Base-by-base conservation (phyloP, 2,797 vertebrate species). In the Chaetodon trifasciatus region DNA sequence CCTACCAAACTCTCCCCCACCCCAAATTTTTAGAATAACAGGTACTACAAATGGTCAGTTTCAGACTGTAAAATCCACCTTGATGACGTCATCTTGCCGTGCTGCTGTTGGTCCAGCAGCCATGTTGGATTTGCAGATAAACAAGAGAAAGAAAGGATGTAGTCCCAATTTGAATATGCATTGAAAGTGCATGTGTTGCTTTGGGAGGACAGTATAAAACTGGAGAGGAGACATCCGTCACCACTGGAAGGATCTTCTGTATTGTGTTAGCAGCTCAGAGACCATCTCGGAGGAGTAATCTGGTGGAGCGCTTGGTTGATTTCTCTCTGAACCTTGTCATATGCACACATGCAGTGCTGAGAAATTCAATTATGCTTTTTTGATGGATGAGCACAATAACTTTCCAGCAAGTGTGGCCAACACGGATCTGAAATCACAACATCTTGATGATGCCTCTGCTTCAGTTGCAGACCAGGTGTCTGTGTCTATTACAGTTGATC, bases 381-480 rank as follows among this genome's bases (percentile, higher is more conserved):
- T 21, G 60, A 82, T 71, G 72, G 17, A 74, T 88, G 55, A 86
- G 63, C 79, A 86, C 79, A 76, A 65, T 32, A 32, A 80, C 55
- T 63, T 78, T 79, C 47, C 72, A 81, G 65, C 23, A 3, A 70
- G 53, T 39, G 60, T 74, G 53, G 71, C 62, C 23, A 57, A 69
- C 55, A n/a, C 28, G 58, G 50, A 71, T 81, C 37, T 84, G 11
- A 71, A 66, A 60, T 63, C 52, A 8, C 13, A 35, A 23, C 62
- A 46, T 70, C 62, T 46, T n/a, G 47, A 73, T 35, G 66, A 68
- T 10, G 12, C 56, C 57, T 24, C 52, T 66, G 47, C 39, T 61
- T 74, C 58, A 50, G 24, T 32, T 24, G 55, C 55, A 74, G 40
- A 78, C 24, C 21, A 23, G 47, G 23, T 23, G 56, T 71, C 21